A percentile compares a stretch with the other conserved stretches of the same genome.
Evolutionary conservation across 2,797 vertebrate species (phyloP).

Genomic region (Phoxinus dragarum): DNA sequence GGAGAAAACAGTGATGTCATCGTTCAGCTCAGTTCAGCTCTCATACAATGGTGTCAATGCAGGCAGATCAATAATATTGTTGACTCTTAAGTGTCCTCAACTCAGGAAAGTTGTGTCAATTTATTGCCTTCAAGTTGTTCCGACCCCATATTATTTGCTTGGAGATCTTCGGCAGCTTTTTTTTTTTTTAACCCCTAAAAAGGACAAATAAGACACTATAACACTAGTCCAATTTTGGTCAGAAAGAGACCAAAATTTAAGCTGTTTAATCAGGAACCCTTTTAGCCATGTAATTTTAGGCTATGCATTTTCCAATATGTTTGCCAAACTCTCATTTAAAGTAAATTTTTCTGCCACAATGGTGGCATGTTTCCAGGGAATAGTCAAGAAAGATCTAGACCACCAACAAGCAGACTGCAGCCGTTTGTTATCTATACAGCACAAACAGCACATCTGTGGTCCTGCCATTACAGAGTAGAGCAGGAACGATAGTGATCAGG

Average conservation of each 20-base stretch:
- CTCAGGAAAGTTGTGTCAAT: not conserved
- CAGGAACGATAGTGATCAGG: slow-evolving; percentile 57
- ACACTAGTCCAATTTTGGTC: not conserved
- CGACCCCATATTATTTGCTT: not conserved
- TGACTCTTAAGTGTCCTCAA: no score
- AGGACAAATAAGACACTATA: not conserved
- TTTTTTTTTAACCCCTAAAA: no score
- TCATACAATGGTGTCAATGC: no score
- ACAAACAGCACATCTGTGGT: slow-evolving; percentile 53
- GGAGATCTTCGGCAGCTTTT: not conserved
- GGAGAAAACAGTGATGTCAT: no score
- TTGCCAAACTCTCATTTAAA: not conserved
- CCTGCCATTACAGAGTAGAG: slow-evolving; percentile 41
- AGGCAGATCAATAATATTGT: no score
- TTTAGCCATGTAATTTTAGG: not conserved
- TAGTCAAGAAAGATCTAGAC: not conserved
- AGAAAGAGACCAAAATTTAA: not conserved
- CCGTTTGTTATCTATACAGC: slow-evolving; percentile 53
- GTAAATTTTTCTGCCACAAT: not conserved
- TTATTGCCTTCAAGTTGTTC: not conserved
- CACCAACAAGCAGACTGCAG: slow-evolving; percentile 7
- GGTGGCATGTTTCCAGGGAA: not conserved
- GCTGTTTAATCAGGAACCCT: not conserved
- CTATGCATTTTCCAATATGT: not conserved
- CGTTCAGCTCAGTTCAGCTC: no score